Evolutionary conservation across 1,140 invertebrate species (phyloP), one percentile per base, ranked within the genome.

Genomic region (Heterodera carotae): DNA sequence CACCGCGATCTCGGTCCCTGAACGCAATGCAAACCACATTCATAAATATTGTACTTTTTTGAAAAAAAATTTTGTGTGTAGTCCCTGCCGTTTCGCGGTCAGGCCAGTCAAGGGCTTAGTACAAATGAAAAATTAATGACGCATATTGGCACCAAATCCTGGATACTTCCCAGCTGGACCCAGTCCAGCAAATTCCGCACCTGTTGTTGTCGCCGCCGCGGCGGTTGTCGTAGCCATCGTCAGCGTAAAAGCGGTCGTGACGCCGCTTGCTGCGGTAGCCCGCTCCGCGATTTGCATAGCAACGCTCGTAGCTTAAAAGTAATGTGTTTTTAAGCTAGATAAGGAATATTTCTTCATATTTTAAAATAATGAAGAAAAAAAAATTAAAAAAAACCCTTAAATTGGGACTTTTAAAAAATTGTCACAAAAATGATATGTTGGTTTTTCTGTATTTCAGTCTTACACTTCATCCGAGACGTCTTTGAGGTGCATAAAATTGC

Each of bases 401-500:
- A 48, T 34, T 27, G n/a, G 68, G 29, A 66, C 2, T 69, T 4
- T 59, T 59, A 48, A 36, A 67, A 67, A 43, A 10, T 1, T 22
- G 74, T 69, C 22, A 84, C 82, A 87, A 22, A 86, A 71, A 25
- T 74, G 62, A 18, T 78, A 39, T 43, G 6, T 43, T 43, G 6
- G 6, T 2, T 43, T 8, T 43, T 43, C 6, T 43, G 6, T 43
- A 8, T 43, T 43, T 39, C 10, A 4, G 39, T 12, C 76, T 68
- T 85, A 80, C 36, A 87, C 68, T 29, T 81, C 79, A 34, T 83
- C 68, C 33, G 82, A 84, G 84, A 99, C 98, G 59, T 96, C 96
- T 88, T 98, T 98, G 86, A 99, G 90, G 88, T 99, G 97, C 96
- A 99, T 99, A 88, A 99, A 99, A 90, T 99, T 99, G 89, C 97